Evolutionary conservation across 2,888 invertebrate genomes (phyloP).

Genomic region (Icerya purchasi): DNA sequence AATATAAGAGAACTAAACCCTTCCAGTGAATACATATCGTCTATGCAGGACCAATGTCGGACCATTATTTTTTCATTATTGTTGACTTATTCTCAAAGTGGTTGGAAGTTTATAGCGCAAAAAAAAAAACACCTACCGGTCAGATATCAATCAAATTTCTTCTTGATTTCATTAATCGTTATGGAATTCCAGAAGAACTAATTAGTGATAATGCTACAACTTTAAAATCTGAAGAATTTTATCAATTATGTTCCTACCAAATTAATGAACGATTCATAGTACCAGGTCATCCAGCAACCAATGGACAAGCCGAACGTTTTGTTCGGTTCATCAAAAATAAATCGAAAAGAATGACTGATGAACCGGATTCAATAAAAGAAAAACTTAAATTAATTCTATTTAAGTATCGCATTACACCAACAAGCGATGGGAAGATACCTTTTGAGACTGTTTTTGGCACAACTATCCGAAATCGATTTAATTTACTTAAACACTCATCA

Average conservation of each 20-base stretch:
- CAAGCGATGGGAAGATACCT: conserved; percentile 12
- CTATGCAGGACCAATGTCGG: not conserved
- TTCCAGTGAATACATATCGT: conserved; percentile 4
- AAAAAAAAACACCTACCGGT: not conserved
- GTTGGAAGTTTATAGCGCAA: not conserved
- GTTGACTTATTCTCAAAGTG: conserved; percentile 1
- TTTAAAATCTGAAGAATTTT: conserved; percentile 5
- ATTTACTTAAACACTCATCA: not conserved
- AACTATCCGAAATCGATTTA: conserved; percentile 4
- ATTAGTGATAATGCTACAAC: conserved; percentile 9
- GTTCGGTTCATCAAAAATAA: conserved; percentile 15
- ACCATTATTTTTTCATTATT: not conserved
- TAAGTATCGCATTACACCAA: conserved; percentile 15
- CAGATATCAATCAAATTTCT: conserved; percentile 1
- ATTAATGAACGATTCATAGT: conserved; percentile 14
- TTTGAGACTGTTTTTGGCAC: conserved; percentile 14
- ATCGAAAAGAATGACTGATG: conserved; percentile 7
- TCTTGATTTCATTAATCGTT: conserved; percentile 2
- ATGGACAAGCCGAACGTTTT: conserved; percentile 15
- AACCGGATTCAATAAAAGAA: conserved; percentile 4
- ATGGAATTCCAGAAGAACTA: conserved; percentile 1
- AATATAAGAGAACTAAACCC: conserved; percentile 15
- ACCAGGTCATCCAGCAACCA: conserved; percentile 15
- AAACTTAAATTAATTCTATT: conserved; percentile 15
- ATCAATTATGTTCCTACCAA: conserved; percentile 2